Evolutionary conservation across 2,797 vertebrate genomes (phyloP).

Genomic region (Sebastes hubbsi): DNA sequence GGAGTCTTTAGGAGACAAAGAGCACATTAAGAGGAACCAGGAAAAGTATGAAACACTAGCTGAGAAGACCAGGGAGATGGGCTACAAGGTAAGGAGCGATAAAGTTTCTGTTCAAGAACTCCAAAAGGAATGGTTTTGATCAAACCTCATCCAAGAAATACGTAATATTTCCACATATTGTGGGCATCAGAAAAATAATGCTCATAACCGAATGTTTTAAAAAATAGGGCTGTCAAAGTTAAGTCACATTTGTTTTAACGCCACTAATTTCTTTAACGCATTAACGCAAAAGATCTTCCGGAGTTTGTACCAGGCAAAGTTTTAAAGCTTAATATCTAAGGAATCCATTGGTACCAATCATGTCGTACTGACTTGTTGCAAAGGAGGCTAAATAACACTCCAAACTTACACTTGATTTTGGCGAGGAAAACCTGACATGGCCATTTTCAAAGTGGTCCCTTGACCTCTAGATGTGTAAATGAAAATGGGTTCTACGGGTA

Average conservation of each 20-base stretch:
- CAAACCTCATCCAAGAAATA: background rate
- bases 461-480: too few relatives aligned
- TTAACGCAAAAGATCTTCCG: too few relatives aligned
- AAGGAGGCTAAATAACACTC: too few relatives aligned
- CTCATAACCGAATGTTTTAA: background rate
- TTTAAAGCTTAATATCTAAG: too few relatives aligned
- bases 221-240: too few relatives aligned
- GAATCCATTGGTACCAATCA: too few relatives aligned
- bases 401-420: too few relatives aligned
- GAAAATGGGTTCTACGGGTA: too few relatives aligned
- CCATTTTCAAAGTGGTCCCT: too few relatives aligned
- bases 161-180: background rate
- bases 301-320: too few relatives aligned
- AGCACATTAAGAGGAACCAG: slow-evolving; percentile 89
- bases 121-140: background rate
- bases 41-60: slow-evolving; percentile 90
- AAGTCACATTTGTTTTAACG: too few relatives aligned
- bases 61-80: slow-evolving; percentile 93
- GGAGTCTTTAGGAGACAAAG: slow-evolving; percentile 88
- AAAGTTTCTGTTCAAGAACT: background rate
- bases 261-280: too few relatives aligned
- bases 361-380: accelerated
- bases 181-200: background rate
- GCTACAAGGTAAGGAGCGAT: slow-evolving; percentile 88
- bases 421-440: accelerated